Conservation (phyloP, 2,113 vertebrate species). For the Dipodomys spectabilis region DNA sequence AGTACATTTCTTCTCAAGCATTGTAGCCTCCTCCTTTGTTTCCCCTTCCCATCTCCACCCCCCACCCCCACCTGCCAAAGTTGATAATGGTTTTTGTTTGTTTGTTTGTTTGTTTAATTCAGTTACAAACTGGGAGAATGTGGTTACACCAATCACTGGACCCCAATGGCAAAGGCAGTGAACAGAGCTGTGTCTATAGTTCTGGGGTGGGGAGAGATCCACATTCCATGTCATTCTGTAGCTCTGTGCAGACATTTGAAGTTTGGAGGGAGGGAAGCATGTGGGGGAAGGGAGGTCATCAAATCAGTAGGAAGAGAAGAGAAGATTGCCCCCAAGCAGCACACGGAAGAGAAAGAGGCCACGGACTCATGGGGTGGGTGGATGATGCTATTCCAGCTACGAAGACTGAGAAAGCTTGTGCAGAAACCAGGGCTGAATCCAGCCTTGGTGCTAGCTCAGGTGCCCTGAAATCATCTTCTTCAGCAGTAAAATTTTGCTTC, state of each 20-base stretch:
- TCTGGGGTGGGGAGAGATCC: background rate
- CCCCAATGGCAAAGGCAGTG: background rate
- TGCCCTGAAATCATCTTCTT: background rate
- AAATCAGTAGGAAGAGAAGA: background rate
- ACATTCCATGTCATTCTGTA: background rate
- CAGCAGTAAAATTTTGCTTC: background rate
- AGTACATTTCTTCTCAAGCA: too few relatives aligned
- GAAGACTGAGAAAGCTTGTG: background rate
- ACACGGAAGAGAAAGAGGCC: background rate
- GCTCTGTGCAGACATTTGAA: background rate
- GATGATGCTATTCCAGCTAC: background rate
- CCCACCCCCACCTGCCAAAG: too few relatives aligned
- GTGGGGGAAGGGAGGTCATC: background rate
- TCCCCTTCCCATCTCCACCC: too few relatives aligned
- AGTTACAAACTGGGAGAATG: background rate
- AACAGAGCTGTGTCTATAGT: background rate
- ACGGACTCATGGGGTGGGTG: background rate
- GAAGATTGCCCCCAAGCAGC: too few relatives aligned
- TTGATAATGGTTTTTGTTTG: too few relatives aligned
- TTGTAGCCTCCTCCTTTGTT: too few relatives aligned
- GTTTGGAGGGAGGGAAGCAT: background rate
- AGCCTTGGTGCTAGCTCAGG: background rate
- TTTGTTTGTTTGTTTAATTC: background rate
- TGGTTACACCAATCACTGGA: background rate
- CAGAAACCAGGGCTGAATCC: background rate